Conservation (phyloP, 2,888 invertebrate species). For the Drosophila quinaria region DNA sequence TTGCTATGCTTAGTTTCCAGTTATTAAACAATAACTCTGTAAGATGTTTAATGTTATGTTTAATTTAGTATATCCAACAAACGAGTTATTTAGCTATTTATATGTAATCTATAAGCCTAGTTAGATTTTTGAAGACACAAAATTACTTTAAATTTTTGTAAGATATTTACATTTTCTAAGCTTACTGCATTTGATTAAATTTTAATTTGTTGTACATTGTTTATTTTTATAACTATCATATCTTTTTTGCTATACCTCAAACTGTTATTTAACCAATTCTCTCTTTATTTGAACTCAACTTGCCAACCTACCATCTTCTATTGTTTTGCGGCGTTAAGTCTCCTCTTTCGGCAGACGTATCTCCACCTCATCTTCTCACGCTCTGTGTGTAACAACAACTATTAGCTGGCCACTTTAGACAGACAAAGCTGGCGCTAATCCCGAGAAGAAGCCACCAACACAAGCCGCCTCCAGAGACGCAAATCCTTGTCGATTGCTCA, state of each 20-base stretch:
- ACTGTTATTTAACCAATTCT: neutral
- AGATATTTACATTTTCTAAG: too few relatives aligned
- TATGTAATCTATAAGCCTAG: too few relatives aligned
- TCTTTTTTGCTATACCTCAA: neutral
- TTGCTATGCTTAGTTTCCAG: too few relatives aligned
- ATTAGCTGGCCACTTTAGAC: slow-evolving; percentile 73
- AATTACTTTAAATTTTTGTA: too few relatives aligned
- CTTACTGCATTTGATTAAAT: too few relatives aligned
- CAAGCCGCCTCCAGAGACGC: slow-evolving; percentile 45
- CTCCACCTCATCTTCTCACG: slow-evolving; percentile 61
- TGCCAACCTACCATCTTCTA: neutral
- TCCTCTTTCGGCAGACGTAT: neutral
- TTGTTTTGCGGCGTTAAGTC: neutral
- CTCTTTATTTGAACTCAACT: too few relatives aligned
- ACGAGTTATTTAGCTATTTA: too few relatives aligned
- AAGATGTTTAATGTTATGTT: too few relatives aligned
- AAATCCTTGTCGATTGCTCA: slow-evolving; percentile 79
- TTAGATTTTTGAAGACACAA: too few relatives aligned
- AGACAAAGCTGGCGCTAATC: slow-evolving; percentile 70
- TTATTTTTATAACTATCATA: neutral
- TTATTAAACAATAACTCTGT: too few relatives aligned
- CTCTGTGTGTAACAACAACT: slow-evolving; percentile 49
- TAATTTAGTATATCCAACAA: too few relatives aligned
- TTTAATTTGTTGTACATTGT: neutral
- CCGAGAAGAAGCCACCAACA: slow-evolving; percentile 52